These are phyloP conservation scores for Peribatodes rhomboidaria DNA, from an alignment of 2,888 invertebrate species.

Conservation along the genomic window DNA sequence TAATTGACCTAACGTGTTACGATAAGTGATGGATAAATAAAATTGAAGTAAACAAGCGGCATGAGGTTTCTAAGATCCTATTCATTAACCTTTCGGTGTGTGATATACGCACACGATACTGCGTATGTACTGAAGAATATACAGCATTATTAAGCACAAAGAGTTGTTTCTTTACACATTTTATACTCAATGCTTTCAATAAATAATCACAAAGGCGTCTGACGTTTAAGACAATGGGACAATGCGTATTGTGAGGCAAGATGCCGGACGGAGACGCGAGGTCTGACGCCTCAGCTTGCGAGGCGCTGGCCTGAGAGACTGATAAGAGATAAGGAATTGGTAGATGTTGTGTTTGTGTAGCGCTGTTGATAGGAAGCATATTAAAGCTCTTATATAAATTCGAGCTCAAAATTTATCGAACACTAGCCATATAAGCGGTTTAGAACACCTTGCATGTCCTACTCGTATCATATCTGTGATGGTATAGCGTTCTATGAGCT, in stretches of 20 bases:
- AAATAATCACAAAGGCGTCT: constrained; percentile 36
- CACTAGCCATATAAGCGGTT: too few species aligned
- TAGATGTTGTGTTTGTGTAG: neutral
- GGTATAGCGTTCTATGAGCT: too few species aligned
- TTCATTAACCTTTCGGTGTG: too few species aligned
- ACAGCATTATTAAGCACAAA: too few species aligned
- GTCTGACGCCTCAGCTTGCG: neutral
- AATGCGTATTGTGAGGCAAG: constrained; percentile 26
- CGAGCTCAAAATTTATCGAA: neutral
- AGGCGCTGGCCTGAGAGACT: neutral
- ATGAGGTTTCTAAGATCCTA: too few species aligned
- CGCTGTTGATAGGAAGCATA: neutral
- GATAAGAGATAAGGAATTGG: constrained; percentile 1
- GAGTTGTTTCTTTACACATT: neutral
- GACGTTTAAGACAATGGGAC: constrained; percentile 44
- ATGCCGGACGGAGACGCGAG: constrained; percentile 7
- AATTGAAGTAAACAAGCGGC: too few species aligned
- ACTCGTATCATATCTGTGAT: too few species aligned
- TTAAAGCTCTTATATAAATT: neutral
- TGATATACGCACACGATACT: neutral
- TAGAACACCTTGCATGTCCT: too few species aligned
- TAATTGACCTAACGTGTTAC: too few species aligned
- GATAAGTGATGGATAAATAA: too few species aligned
- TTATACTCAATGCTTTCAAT: neutral
- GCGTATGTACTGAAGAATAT: neutral